Percentiles rank a stretch among this genome's conserved stretches.
Evolutionary conservation across 1,140 invertebrate genomes (phyloP).

Genomic region (Trypoxylus dichotomus): DNA sequence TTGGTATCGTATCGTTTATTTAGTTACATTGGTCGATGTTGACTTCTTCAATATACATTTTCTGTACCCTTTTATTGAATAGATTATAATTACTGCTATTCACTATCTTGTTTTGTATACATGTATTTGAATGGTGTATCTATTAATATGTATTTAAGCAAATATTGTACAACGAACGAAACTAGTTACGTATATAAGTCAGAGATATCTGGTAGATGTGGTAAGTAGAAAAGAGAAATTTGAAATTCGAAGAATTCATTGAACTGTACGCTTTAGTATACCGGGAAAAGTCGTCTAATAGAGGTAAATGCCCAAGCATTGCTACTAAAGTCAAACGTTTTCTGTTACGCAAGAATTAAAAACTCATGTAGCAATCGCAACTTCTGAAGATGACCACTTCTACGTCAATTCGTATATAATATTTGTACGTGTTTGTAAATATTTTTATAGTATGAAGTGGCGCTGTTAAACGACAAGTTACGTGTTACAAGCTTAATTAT

Average conservation of each 20-base stretch:
- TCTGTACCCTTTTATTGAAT: no score
- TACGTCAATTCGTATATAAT: not conserved
- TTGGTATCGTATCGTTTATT: no score
- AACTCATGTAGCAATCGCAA: not conserved
- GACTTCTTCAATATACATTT: no score
- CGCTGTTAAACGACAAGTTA: not conserved
- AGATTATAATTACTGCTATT: no score
- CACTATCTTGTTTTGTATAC: no score
- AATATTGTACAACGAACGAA: no score
- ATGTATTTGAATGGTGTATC: no score
- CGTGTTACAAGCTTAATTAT: slow-evolving; percentile 8
- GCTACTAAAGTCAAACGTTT: not conserved
- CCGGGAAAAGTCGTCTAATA: not conserved
- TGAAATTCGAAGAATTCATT: not conserved
- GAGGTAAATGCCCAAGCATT: not conserved
- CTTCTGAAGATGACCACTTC: not conserved
- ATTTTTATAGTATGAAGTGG: not conserved
- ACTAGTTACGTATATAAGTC: no score
- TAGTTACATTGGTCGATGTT: no score
- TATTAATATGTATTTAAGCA: no score
- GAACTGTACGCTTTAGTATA: not conserved
- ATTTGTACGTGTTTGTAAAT: not conserved
- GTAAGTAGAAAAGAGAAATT: not conserved
- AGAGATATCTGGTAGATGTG: not conserved
- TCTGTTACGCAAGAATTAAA: not conserved